These are phyloP conservation scores for Rhinoderma darwinii DNA, from an alignment of 2,113 vertebrate genomes.

Conservation along the genomic window DNA sequence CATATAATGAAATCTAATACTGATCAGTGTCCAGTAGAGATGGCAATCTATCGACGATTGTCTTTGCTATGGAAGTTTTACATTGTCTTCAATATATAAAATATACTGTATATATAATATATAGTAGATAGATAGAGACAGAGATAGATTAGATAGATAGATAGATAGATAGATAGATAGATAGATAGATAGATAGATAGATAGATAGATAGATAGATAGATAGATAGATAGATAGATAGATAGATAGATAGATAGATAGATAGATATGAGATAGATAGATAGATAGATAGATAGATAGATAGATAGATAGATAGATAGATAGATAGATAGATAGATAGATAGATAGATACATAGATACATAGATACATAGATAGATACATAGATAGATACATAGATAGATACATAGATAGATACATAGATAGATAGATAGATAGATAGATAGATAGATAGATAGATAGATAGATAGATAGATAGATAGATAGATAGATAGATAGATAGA, in stretches of 20 bases:
- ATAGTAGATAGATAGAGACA: too few species aligned
- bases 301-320: not conserved
- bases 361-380: not conserved
- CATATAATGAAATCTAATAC: not conserved
- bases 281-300: not conserved
- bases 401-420: slow-evolving; percentile 17
- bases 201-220: not conserved
- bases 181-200: too few species aligned
- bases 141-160: too few species aligned
- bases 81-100: not conserved
- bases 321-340: not conserved
- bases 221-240: not conserved
- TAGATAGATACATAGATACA: not conserved
- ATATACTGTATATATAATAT: not conserved
- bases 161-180: too few species aligned
- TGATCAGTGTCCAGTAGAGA: not conserved
- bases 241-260: not conserved
- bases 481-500: slow-evolving; percentile 12
- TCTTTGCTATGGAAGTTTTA: not conserved
- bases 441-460: slow-evolving; percentile 23
- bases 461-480: slow-evolving; percentile 41
- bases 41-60: not conserved
- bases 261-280: too few species aligned
- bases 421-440: slow-evolving; percentile 4
- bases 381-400: slow-evolving; percentile 25